A percentile compares a stretch with the other conserved stretches of the same genome.
phyloP scores from a whole-genome alignment of 2,888 invertebrate genomes.

The Girardia tigrina region DNA sequence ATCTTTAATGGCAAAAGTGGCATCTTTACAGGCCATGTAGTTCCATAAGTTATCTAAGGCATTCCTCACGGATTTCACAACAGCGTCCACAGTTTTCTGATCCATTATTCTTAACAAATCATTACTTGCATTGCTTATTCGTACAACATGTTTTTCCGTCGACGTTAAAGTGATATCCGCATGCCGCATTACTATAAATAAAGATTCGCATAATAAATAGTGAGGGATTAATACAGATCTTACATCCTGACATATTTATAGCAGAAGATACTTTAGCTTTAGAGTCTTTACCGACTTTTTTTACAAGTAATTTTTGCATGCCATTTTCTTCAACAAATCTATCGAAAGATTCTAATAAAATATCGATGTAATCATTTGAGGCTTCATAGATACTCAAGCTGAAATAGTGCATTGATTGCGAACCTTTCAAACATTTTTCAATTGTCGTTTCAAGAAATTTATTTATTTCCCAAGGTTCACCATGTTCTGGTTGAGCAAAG shows the following conservation, averaged over 20 bases:
- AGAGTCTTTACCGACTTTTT: neutral
- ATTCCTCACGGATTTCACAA: constrained; percentile 68
- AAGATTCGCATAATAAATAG: neutral
- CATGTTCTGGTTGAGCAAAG: constrained; percentile 64
- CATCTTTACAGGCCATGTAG: constrained; percentile 46
- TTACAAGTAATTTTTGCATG: neutral
- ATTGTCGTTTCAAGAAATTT: constrained; percentile 71
- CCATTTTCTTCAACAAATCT: neutral
- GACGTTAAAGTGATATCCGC: neutral
- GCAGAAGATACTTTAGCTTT: neutral
- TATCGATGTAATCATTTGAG: constrained; percentile 20
- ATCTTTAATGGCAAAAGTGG: neutral
- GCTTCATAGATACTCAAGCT: constrained; percentile 31
- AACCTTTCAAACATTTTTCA: constrained; percentile 41
- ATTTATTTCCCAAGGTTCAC: constrained; percentile 69
- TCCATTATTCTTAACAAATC: constrained; percentile 82
- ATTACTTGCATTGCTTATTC: constrained; percentile 61
- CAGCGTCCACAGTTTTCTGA: constrained; percentile 73
- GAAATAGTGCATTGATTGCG: constrained; percentile 26
- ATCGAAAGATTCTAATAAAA: constrained; percentile 24
- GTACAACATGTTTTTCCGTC: constrained; percentile 39
- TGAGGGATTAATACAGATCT: neutral
- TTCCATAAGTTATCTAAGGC: constrained; percentile 68
- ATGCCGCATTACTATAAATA: neutral
- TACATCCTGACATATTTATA: neutral